phyloP scores from a whole-genome alignment of 1,140 invertebrate species.

The Ridgeia piscesae region DNA sequence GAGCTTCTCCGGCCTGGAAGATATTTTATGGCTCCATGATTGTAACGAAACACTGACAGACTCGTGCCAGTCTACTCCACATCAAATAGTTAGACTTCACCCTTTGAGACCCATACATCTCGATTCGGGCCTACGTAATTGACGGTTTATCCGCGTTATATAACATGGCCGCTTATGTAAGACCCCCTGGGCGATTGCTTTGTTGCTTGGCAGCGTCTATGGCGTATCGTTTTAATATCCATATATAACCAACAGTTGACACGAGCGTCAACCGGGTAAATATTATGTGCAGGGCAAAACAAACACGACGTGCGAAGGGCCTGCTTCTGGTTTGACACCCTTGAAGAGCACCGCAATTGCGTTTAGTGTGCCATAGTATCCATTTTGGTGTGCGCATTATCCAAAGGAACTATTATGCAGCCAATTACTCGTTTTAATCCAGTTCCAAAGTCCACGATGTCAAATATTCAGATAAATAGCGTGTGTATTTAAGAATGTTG shows the following conservation, averaged over 20 bases:
- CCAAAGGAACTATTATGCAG: neutral
- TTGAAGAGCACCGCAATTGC: neutral
- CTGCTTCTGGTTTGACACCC: neutral
- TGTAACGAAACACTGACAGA: neutral
- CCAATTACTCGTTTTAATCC: neutral
- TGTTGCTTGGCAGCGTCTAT: neutral
- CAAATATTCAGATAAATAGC: neutral
- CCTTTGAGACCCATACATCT: neutral
- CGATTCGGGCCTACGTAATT: neutral
- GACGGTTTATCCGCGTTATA: no score
- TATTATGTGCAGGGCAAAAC: neutral
- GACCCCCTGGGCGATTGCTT: neutral
- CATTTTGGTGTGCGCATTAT: neutral
- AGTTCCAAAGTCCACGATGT: neutral
- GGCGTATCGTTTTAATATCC: neutral
- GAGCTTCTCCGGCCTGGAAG: neutral
- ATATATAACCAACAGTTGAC: neutral
- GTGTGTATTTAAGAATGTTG: neutral
- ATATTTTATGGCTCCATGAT: neutral
- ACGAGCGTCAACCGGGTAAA: neutral
- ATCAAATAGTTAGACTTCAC: neutral
- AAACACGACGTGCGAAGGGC: neutral
- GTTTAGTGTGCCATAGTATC: neutral
- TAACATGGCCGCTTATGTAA: neutral
- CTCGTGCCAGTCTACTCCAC: conserved; percentile 7